A percentile compares a stretch with the other conserved stretches of the same genome.
phyloP scores from a whole-genome alignment of 2,113 vertebrate species.

The Dicrurus megarhynchus region DNA sequence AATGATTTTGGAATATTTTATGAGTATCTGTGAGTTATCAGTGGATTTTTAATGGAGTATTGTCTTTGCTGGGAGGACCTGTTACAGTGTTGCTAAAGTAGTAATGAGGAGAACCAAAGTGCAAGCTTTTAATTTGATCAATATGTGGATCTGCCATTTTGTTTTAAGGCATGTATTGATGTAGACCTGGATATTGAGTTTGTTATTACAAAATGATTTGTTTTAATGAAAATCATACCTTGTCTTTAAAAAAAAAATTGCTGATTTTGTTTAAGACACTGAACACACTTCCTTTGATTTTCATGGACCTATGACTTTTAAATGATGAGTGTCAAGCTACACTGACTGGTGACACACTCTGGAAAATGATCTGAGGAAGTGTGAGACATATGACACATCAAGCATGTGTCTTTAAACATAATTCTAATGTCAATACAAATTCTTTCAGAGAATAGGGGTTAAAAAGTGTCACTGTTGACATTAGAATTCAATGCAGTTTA shows the following conservation, averaged over 20 bases:
- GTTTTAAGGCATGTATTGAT: neutral
- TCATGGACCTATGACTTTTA: neutral
- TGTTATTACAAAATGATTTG: neutral
- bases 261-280: neutral
- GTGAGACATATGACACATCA: neutral
- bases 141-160: conserved; percentile 22
- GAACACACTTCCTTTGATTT: conserved; percentile 1
- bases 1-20: neutral
- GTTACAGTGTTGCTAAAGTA: neutral
- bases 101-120: neutral
- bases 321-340: neutral
- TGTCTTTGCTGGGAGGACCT: neutral
- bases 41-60: neutral
- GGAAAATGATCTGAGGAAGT: neutral
- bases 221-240: neutral
- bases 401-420: neutral
- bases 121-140: neutral
- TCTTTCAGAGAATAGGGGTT: neutral
- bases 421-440: neutral
- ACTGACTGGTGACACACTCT: neutral
- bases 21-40: neutral
- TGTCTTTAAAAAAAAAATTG: neutral
- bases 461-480: neutral
- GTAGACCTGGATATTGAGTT: neutral
- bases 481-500: neutral